Evolutionary conservation across 35 echinoderm and acorn worm species (phyloP), one percentile per base, ranked within the genome.

Genomic region (Ophioderma brevispina): DNA sequence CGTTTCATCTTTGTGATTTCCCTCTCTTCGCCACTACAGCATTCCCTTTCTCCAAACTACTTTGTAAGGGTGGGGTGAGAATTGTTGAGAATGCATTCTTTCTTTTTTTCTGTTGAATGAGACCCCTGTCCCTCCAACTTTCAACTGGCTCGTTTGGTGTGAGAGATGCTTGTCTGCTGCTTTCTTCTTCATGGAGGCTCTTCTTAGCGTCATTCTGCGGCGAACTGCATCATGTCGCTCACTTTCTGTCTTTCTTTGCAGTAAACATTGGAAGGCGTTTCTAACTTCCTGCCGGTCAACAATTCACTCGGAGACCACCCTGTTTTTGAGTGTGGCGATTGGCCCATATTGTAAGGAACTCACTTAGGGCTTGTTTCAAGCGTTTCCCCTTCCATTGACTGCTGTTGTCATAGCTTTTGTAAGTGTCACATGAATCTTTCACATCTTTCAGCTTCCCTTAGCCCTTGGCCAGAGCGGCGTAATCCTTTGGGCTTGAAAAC

Each of bases 381-480:
- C 39, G 55, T 37, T 38, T 35, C 32, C 31, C 78, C 85, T 55
- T 82, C 82, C 15, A 39, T 40, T n/a, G n/a, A 86, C 21, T 13
- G 94, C 76, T 33, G 84, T 77, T 17, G 40, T n/a, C n/a, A 18
- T 85, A 11, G 39, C 63, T 82, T 89, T 90, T 1, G 78, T 33
- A 30, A 92, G 80, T 19, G 86, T 89, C 46, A 55, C 83, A 92
- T 13, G 89, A n/a, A n/a, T n/a, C n/a, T n/a, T n/a, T n/a, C n/a
- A n/a, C n/a, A 85, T 39, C 90, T 52, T 63, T 96, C 90, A 0
- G 87, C 94, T 49, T 92, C 64, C 1, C 41, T 90, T 96, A 4
- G 94, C 94, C 55, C 79, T 78, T 42, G 76, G 94, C 90, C 85
- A 96, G 18, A 80, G 31, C n/a, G 90, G 90, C 0, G 91, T 96